Base-by-base conservation (phyloP, 2,888 invertebrate genomes). In the Archips crataeganus region DNA sequence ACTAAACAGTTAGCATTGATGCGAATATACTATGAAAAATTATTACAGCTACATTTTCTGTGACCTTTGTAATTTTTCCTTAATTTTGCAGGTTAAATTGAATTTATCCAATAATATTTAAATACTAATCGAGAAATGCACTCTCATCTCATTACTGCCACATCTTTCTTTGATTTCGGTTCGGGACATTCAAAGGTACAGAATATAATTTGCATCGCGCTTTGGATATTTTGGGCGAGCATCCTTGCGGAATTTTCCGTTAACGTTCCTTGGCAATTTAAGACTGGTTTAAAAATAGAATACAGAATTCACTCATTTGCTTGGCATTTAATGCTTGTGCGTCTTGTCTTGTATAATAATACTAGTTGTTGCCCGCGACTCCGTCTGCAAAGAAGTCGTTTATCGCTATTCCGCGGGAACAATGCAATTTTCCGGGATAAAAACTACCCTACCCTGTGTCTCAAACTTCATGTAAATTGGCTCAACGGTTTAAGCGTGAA, bases 181-280 rank as follows among this genome's bases (percentile, higher is more conserved):
- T 64, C 49, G 64, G 32, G 13, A 49, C 47, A 49, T 64, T 49
- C 64, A 34, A 49, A 34, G 49, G 49, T 9, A 49, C 8, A n/a
- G n/a, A 15, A 49, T 64, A 49, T 64, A 49, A 49, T 64, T 64
- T 64, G 13, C 34, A n/a, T 45, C n/a, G n/a, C 64, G 36, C 34
- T 23, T 23, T 34, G 34, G 34, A 34, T 64, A 64, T 64, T 64
- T 60, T 36, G 13, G 11, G 36, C 36, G 59, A 11, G 13, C 34
- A 60, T 34, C 36, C 15, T 60, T 60, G 59, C 10, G 34, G 36
- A 60, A 60, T 60, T 34, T 36, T 11, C 36, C 59, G 9, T 60
- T 2, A 60, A 60, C 59, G 34, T 60, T 60, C 13, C 61, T 61
- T 61, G n/a, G 42, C n/a, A 61, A 59, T 34, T 59, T 11, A 59